Conservation (phyloP, 2,797 vertebrate species). For the Anableps anableps region DNA sequence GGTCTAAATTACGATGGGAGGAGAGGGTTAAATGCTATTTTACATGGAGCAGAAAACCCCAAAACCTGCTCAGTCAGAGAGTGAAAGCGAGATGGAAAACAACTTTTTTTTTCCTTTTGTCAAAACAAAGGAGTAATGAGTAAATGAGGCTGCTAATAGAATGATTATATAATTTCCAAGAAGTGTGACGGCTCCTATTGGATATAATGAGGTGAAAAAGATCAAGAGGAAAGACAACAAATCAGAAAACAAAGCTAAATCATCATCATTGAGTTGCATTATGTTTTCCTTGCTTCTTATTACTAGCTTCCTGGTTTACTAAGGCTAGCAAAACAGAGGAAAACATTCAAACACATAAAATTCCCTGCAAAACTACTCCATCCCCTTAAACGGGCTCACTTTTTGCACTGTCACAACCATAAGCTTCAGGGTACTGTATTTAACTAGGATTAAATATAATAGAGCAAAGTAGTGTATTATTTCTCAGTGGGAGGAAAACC, state of each 20-base stretch:
- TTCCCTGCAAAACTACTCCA: background rate
- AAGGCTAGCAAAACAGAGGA: background rate
- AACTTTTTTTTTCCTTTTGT: constrained; percentile 12
- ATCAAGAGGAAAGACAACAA: constrained; percentile 29
- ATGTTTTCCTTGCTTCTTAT: background rate
- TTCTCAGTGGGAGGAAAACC: background rate
- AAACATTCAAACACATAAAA: background rate
- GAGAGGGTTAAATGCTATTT: constrained; percentile 55
- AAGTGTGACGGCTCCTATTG: constrained; percentile 32
- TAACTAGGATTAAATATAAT: background rate
- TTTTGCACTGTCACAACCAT: background rate
- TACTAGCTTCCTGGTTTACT: background rate
- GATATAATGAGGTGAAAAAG: constrained; percentile 42
- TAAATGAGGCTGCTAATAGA: constrained; percentile 59
- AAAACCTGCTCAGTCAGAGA: constrained; percentile 55
- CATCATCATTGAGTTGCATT: background rate
- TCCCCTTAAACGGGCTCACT: background rate
- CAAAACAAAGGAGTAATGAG: constrained; percentile 43
- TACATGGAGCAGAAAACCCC: constrained; percentile 61
- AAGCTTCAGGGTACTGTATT: background rate
- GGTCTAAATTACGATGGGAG: constrained; percentile 67
- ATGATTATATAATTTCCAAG: constrained; percentile 49
- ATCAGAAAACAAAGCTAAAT: constrained; percentile 22
- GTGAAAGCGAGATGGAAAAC: constrained; percentile 24
- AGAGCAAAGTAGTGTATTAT: background rate